Conservation (phyloP, 2,888 invertebrate genomes). For the Metacarcinus magister region DNA sequence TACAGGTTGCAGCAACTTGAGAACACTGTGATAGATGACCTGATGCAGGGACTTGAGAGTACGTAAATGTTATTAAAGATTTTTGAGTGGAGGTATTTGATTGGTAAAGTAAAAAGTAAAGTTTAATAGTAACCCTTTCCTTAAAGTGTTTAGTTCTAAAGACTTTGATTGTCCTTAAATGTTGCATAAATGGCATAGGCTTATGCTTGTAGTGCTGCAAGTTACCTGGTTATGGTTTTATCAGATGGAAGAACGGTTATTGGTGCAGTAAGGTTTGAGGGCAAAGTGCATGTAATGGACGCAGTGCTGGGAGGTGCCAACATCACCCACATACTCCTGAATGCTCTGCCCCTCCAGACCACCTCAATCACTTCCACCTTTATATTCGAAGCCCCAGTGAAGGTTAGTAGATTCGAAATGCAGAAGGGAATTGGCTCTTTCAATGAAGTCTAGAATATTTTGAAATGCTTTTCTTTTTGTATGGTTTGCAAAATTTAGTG, state of each 20-base stretch:
- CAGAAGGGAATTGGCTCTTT: not conserved
- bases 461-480: too few relatives aligned
- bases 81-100: too few relatives aligned
- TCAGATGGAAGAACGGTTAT: constrained; percentile 49
- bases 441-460: too few relatives aligned
- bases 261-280: constrained; percentile 47
- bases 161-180: too few relatives aligned
- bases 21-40: not conserved
- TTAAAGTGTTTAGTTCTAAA: too few relatives aligned
- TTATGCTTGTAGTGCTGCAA: not conserved
- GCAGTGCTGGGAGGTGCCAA: constrained; percentile 56
- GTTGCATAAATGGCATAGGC: not conserved
- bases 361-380: not conserved
- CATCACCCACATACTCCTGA: constrained; percentile 33
- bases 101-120: too few relatives aligned
- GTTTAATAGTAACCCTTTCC: too few relatives aligned
- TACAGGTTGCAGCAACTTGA: constrained; percentile 54
- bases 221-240: not conserved
- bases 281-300: not conserved
- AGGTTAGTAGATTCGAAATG: not conserved
- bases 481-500: too few relatives aligned
- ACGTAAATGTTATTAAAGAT: not conserved
- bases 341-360: constrained; percentile 51
- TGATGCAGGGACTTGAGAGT: not conserved
- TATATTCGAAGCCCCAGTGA: constrained; percentile 36